Conservation (phyloP, 1,140 invertebrate genomes). For the Atta texana region DNA sequence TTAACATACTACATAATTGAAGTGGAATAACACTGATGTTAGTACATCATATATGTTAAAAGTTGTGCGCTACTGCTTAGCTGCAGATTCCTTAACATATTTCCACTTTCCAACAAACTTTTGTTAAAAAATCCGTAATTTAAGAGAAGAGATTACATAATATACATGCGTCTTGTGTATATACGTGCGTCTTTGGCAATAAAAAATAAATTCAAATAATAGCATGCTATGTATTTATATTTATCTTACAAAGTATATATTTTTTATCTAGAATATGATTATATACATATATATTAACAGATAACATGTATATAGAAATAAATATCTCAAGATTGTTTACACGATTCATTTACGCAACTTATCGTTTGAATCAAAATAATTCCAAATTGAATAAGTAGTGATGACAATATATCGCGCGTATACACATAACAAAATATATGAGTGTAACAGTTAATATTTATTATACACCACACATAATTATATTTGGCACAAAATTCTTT, state of each 20-base stretch:
- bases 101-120: background rate
- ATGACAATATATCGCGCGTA: conserved; percentile 68
- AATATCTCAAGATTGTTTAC: conserved; percentile 69
- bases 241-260: conserved; percentile 13
- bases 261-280: background rate
- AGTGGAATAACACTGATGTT: background rate
- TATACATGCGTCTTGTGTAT: background rate
- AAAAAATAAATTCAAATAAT: background rate
- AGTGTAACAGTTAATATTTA: conserved; percentile 32
- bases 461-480: conserved; percentile 52
- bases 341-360: conserved; percentile 57
- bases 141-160: background rate
- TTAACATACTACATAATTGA: background rate
- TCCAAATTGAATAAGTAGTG: conserved; percentile 55
- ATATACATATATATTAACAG: conserved; percentile 21
- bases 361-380: conserved; percentile 60
- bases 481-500: conserved; percentile 24
- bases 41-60: background rate
- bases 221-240: conserved; percentile 32
- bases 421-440: conserved; percentile 56
- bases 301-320: conserved; percentile 56
- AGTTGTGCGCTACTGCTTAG: background rate
- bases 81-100: background rate
- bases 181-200: background rate
- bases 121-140: background rate